Evolutionary conservation across 2,113 vertebrate genomes (phyloP).

Genomic region (Bujurquina vittata): DNA sequence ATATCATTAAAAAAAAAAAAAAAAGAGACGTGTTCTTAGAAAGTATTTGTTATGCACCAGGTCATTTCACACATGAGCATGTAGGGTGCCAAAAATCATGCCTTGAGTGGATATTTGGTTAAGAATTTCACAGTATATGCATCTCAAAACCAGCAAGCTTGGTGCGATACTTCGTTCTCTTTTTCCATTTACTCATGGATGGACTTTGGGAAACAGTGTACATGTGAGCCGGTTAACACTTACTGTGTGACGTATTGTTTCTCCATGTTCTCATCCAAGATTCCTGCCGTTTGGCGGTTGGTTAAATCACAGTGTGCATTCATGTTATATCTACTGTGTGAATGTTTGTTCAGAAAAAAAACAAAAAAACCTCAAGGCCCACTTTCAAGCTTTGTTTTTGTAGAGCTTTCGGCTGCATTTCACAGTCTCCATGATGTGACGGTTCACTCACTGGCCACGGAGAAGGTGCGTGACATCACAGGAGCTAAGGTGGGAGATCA

Average conservation of each 20-base stretch:
- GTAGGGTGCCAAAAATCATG: slow-evolving; percentile 69
- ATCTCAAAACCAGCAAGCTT: slow-evolving; percentile 65
- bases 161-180: slow-evolving; percentile 33
- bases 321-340: background rate
- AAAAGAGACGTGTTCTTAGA: slow-evolving; percentile 51
- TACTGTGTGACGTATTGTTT: slow-evolving; percentile 19
- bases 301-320: slow-evolving; percentile 17
- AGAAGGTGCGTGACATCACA: background rate
- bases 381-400: slow-evolving; percentile 1
- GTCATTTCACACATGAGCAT: slow-evolving; percentile 40
- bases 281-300: background rate
- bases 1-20: slow-evolving; percentile 58
- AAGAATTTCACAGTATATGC: slow-evolving; percentile 38
- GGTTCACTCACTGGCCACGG: background rate
- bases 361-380: background rate
- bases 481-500: background rate
- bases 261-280: slow-evolving; percentile 1
- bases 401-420: background rate
- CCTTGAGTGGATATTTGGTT: slow-evolving; percentile 47
- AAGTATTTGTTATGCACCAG: slow-evolving; percentile 39
- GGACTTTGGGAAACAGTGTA: slow-evolving; percentile 24
- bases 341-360: background rate
- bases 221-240: slow-evolving; percentile 15
- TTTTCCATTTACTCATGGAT: slow-evolving; percentile 10
- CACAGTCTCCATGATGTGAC: background rate